phyloP scores from a whole-genome alignment of 2,888 invertebrate genomes.

The Gibbula magus region DNA sequence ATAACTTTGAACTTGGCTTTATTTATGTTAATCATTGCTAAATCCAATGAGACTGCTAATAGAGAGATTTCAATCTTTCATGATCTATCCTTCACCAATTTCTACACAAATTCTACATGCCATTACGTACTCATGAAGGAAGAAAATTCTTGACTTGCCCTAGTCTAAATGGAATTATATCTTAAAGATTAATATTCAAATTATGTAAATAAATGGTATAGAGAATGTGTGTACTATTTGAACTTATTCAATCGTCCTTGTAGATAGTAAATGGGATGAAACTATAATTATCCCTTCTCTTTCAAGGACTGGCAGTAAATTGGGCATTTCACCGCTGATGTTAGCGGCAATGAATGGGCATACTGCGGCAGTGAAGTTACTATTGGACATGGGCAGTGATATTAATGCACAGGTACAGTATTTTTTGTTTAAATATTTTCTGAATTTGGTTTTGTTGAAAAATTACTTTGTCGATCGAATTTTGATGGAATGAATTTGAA shows the following conservation, averaged over 20 bases:
- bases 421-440: too few species aligned
- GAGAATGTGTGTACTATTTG: not conserved
- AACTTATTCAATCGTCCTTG: too few species aligned
- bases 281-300: not conserved
- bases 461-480: not conserved
- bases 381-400: slow-evolving; percentile 98
- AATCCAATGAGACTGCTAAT: too few species aligned
- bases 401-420: slow-evolving; percentile 90
- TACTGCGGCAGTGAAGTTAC: slow-evolving; percentile 92
- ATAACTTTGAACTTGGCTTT: not conserved
- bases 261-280: too few species aligned
- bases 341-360: slow-evolving; percentile 99
- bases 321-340: slow-evolving; percentile 99
- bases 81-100: too few species aligned
- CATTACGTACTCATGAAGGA: too few species aligned
- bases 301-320: slow-evolving; percentile 85
- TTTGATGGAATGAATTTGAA: not conserved
- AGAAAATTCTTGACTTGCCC: too few species aligned
- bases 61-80: too few species aligned
- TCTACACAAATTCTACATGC: too few species aligned
- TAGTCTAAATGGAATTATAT: too few species aligned
- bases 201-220: not conserved
- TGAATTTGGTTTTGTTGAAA: too few species aligned
- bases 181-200: not conserved
- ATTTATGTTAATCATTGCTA: too few species aligned